phyloP scores from a whole-genome alignment of 2,113 vertebrate genomes.

The Rhynchopsitta pachyrhyncha region DNA sequence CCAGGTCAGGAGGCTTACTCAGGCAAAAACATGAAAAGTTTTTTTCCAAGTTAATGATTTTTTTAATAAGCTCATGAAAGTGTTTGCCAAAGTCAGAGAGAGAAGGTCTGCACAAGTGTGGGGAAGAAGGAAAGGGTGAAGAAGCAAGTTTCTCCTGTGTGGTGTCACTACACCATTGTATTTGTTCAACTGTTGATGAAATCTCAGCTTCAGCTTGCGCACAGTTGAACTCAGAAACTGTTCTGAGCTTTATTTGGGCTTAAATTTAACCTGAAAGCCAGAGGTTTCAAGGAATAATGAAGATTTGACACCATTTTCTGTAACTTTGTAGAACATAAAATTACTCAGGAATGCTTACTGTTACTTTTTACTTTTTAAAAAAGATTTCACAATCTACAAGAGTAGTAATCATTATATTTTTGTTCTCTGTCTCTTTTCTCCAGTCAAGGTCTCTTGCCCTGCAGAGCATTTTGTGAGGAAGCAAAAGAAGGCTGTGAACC shows the following conservation, averaged over 20 bases:
- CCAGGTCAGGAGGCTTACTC: neutral
- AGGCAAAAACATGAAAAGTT: neutral
- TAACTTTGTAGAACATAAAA: neutral
- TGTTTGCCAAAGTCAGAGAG: neutral
- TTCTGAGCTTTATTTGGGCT: neutral
- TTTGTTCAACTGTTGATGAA: neutral
- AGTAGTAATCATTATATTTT: neutral
- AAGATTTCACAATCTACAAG: neutral
- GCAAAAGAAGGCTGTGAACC: constrained; percentile 92
- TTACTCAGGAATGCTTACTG: neutral
- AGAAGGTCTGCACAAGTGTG: neutral
- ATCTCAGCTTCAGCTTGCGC: neutral
- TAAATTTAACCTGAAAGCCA: neutral
- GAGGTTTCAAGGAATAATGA: neutral
- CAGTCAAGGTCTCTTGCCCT: constrained; percentile 81
- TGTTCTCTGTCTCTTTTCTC: constrained; percentile 35
- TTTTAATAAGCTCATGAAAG: neutral
- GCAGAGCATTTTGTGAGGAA: constrained; percentile 89
- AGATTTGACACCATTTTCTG: neutral
- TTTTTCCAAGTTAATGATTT: neutral
- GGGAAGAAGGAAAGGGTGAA: neutral
- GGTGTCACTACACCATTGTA: neutral
- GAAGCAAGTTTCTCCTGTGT: neutral
- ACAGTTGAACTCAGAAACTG: neutral
- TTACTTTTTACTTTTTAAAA: neutral